phyloP scores from a whole-genome alignment of 2,113 vertebrate genomes.

The Grammomys dolichurus region DNA sequence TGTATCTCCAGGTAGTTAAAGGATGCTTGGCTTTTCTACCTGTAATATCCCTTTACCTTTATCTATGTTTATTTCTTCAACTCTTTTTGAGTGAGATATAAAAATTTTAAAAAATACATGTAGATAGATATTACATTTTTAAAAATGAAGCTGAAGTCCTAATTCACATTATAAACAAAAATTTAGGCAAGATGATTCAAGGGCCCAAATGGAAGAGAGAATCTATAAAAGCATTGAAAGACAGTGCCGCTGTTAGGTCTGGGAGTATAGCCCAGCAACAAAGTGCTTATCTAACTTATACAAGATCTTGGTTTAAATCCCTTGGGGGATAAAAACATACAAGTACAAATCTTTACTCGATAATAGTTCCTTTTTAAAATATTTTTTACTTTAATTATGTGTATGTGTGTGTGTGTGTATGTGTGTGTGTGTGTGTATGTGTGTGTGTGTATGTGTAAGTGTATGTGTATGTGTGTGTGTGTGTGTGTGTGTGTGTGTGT shows the following conservation, averaged over 20 bases:
- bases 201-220: not conserved
- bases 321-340: not conserved
- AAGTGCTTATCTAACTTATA: not conserved
- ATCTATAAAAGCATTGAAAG: slow-evolving; percentile 24
- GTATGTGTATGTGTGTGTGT: not conserved
- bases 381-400: not conserved
- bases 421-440: no score
- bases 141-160: slow-evolving; percentile 48
- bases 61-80: not conserved
- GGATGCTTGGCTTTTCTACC: not conserved
- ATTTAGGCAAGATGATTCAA: slow-evolving; percentile 18
- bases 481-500: no score
- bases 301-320: not conserved
- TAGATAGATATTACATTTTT: not conserved
- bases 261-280: not conserved
- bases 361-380: not conserved
- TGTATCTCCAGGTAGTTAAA: not conserved
- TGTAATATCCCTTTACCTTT: not conserved
- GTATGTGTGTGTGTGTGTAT: not conserved
- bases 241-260: not conserved
- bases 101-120: not conserved
- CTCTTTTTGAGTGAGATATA: slow-evolving; percentile 9
- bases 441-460: not conserved
- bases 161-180: slow-evolving; percentile 42
- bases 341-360: not conserved